These are phyloP conservation scores for Oceanodroma leucorhoa DNA, from an alignment of 2,797 vertebrate genomes.

Conservation along the genomic window DNA sequence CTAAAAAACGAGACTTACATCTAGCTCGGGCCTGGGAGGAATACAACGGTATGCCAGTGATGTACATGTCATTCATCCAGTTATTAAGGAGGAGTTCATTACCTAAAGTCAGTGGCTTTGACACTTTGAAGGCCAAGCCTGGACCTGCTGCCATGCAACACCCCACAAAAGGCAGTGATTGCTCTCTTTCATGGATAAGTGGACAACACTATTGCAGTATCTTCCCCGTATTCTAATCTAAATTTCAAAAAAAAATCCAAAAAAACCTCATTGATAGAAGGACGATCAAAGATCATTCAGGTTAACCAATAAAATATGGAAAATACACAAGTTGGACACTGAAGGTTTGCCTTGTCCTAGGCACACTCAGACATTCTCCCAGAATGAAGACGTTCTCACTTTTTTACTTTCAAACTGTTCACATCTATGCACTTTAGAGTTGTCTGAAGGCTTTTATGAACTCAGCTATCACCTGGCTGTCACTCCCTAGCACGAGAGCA, in stretches of 20 bases:
- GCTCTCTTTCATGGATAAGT: not conserved
- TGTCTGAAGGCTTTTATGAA: not conserved
- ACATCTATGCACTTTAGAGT: not conserved
- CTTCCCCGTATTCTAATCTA: not conserved
- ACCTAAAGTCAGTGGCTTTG: not conserved
- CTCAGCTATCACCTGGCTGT: not conserved
- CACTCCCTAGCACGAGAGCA: not conserved
- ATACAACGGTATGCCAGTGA: not conserved
- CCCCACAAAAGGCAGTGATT: not conserved
- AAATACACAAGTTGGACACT: not conserved
- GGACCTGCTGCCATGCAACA: not conserved
- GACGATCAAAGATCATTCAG: not conserved
- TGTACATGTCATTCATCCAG: not conserved
- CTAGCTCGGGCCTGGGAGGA: not conserved
- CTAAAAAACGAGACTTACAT: accelerated
- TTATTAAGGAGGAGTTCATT: not conserved
- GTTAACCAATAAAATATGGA: not conserved
- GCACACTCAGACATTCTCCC: not conserved
- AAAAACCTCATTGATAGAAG: not conserved
- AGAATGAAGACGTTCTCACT: not conserved
- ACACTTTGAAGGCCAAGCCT: not conserved
- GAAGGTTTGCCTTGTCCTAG: not conserved
- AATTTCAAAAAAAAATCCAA: not conserved
- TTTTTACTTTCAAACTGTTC: not conserved
- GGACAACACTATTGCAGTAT: not conserved